Conservation (phyloP, 2,113 vertebrate genomes). For the Burhinus oedicnemus region DNA sequence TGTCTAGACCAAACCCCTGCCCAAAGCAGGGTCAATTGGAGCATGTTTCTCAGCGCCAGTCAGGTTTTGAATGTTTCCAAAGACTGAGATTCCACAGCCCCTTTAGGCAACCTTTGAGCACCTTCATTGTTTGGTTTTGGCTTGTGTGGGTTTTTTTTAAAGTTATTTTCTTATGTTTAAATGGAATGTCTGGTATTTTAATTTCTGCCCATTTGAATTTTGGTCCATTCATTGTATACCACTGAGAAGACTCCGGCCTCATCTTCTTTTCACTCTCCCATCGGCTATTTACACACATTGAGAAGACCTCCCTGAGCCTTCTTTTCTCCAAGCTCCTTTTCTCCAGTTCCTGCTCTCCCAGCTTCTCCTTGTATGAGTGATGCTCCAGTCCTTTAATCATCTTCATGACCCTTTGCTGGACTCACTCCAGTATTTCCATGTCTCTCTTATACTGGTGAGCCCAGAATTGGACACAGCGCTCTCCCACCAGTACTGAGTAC, state of each 20-base stretch:
- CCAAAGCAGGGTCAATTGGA: background rate
- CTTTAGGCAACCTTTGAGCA: background rate
- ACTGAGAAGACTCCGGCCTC: background rate
- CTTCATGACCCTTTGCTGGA: background rate
- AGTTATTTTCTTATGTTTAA: background rate
- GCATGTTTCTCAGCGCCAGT: background rate
- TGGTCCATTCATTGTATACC: background rate
- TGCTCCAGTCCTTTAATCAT: background rate
- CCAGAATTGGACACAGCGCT: background rate
- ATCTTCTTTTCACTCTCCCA: background rate
- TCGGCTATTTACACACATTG: background rate
- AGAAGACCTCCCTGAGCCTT: background rate
- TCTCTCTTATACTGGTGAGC: background rate
- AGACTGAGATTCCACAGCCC: background rate
- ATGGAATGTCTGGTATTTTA: background rate
- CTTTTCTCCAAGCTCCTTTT: background rate
- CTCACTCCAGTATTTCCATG: background rate
- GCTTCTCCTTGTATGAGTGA: background rate
- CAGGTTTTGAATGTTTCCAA: background rate
- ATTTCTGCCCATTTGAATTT: background rate
- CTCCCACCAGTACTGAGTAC: background rate
- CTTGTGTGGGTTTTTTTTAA: background rate
- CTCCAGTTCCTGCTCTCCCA: background rate
- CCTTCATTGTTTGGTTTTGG: background rate
- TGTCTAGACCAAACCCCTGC: background rate